Percentiles rank a stretch among this genome's conserved stretches.
phyloP scores from a whole-genome alignment of 1,140 invertebrate species.

The Pteromalus puparum region DNA sequence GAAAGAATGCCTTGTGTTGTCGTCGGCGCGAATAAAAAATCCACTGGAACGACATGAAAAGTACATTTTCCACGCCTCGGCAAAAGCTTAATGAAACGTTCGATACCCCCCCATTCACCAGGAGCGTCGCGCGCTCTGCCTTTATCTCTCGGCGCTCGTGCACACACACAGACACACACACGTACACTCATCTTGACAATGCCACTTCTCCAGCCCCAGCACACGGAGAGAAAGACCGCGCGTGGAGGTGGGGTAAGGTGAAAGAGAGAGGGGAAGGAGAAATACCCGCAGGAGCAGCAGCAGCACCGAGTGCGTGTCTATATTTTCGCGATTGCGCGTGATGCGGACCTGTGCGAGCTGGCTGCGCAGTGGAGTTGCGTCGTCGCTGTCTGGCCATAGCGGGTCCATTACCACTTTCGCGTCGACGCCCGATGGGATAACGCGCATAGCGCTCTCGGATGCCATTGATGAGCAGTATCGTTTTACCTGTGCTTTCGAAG shows the following conservation, averaged over 20 bases:
- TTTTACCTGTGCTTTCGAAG: no score
- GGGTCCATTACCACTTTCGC: neutral
- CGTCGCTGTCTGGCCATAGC: neutral
- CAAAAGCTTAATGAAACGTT: neutral
- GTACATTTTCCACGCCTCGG: neutral
- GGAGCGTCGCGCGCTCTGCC: neutral
- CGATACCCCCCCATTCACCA: neutral
- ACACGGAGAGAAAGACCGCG: neutral
- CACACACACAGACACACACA: neutral
- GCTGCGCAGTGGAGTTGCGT: neutral
- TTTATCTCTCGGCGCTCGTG: neutral
- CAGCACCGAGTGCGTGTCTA: neutral
- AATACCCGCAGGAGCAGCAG: neutral
- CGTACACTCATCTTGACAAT: neutral
- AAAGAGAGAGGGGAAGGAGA: neutral
- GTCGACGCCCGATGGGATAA: neutral
- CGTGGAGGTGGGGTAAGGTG: no score
- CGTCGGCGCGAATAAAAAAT: no score
- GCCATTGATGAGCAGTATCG: no score
- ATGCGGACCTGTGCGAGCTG: neutral
- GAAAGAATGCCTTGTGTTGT: no score
- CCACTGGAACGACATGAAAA: neutral
- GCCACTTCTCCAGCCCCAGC: neutral
- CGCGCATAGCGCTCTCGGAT: no score
- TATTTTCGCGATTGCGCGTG: constrained; percentile 17